Evolutionary conservation across 1,140 invertebrate species (phyloP).

Genomic region (Globodera rostochiensis): DNA sequence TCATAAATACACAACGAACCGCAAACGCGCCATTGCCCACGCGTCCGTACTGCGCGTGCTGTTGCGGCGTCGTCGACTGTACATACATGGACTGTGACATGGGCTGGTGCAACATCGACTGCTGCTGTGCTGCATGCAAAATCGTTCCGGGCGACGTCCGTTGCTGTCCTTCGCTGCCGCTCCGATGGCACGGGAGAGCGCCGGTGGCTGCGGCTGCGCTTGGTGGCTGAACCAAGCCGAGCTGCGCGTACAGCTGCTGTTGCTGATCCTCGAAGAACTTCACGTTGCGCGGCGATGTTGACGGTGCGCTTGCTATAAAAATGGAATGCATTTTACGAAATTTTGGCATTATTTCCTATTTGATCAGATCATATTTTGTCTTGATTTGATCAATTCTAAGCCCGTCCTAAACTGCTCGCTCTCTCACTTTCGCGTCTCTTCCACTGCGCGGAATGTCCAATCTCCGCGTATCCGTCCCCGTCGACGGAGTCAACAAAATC

Average conservation of each 20-base stretch:
- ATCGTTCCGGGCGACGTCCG: neutral
- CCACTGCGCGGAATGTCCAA: neutral
- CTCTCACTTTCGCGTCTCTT: neutral
- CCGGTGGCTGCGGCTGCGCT: neutral
- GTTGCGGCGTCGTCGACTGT: neutral
- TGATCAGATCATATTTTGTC: too few relatives aligned
- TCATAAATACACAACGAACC: neutral
- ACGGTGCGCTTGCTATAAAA: neutral
- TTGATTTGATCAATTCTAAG: neutral
- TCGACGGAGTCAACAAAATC: neutral
- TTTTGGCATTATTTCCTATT: too few relatives aligned
- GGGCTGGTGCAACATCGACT: neutral
- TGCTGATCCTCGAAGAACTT: neutral
- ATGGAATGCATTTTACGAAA: neutral
- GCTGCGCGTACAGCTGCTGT: neutral
- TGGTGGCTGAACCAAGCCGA: neutral
- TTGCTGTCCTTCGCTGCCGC: conserved; percentile 1
- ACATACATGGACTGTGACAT: conserved; percentile 12
- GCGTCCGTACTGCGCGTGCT: neutral
- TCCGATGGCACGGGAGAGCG: neutral
- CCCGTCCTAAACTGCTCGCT: neutral
- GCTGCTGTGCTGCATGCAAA: neutral
- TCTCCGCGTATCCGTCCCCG: neutral
- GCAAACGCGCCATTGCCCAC: conserved; percentile 2
- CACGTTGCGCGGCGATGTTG: conserved; percentile 3